phyloP scores from a whole-genome alignment of 1,140 invertebrate species.

The Zeugodacus cucurbitae region DNA sequence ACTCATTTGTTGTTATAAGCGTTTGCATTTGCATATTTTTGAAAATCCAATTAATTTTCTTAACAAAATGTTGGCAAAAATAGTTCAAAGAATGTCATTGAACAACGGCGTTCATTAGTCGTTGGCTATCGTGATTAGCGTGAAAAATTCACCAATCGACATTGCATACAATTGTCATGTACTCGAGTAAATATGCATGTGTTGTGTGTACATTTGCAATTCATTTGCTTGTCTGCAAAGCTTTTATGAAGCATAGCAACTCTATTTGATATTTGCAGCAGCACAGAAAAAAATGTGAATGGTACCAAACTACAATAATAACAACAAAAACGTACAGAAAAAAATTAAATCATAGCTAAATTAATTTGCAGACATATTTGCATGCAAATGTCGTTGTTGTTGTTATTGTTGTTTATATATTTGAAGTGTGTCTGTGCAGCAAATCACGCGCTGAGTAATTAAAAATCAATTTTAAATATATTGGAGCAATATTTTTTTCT shows the following conservation, averaged over 20 bases:
- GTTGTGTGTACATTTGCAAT: neutral
- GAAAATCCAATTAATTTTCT: neutral
- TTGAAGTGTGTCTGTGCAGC: neutral
- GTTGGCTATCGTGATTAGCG: neutral
- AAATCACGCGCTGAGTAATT: neutral
- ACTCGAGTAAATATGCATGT: neutral
- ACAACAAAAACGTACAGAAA: neutral
- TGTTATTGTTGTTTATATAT: neutral
- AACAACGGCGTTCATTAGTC: neutral
- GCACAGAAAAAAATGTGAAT: neutral
- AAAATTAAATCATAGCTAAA: neutral
- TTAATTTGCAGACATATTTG: neutral
- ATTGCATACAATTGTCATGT: neutral
- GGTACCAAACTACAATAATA: neutral
- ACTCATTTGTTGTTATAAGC: no score
- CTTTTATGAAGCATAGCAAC: neutral
- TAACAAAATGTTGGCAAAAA: neutral
- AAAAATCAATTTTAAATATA: constrained; percentile 17
- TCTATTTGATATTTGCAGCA: neutral
- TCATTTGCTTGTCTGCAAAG: neutral
- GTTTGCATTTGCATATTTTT: neutral
- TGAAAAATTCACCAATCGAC: neutral
- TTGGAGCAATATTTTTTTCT: neutral
- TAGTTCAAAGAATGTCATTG: neutral
- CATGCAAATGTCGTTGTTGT: neutral